Evolutionary conservation across 2,888 invertebrate species (phyloP), one percentile per base, ranked within the genome.

Genomic region (Octodonta nipae): DNA sequence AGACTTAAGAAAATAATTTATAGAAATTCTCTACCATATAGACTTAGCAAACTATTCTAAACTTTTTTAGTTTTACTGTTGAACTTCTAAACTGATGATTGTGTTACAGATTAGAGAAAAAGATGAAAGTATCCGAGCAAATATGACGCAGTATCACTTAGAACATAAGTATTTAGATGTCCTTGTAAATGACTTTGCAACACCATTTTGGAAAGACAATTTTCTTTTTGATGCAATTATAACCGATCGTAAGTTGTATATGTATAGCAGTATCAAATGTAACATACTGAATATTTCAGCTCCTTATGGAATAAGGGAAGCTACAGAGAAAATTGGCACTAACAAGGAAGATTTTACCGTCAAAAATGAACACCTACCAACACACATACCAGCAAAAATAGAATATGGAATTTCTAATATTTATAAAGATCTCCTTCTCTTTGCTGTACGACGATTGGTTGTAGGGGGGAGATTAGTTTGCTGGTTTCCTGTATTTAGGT

Each of bases 231-330:
- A 98, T 65, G 82, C 87, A 16, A 89, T 98, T 38, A 75, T 98
- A 35, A 92, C 95, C 15, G 98, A 98, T 63, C 98, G 88, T 89
- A 65, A 72, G 81, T 30, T 20, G n/a, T n/a, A 13, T 28, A 13
- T 12, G 6, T 7, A 13, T 28, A 22, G 13, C 26, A 7, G 26
- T 15, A 43, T 53, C n/a, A n/a, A n/a, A n/a, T n/a, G n/a, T n/a
- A n/a, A n/a, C n/a, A n/a, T n/a, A n/a, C n/a, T n/a, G n/a, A n/a
- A n/a, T n/a, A n/a, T n/a, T 66, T 2, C 54, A 93, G 95, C 96
- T 13, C 98, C 98, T 0, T 98, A 98, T 65, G 98, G 98, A 15
- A 88, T 98, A 14, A 67, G 98, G 39, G 98, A 98, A 65, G 75
- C 92, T 1, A 85, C 87, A 0, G 86, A 86, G 61, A 80, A 78